Evolutionary conservation across 2,888 invertebrate genomes (phyloP), one percentile per base, ranked within the genome.

Genomic region (Apotomis capreana): DNA sequence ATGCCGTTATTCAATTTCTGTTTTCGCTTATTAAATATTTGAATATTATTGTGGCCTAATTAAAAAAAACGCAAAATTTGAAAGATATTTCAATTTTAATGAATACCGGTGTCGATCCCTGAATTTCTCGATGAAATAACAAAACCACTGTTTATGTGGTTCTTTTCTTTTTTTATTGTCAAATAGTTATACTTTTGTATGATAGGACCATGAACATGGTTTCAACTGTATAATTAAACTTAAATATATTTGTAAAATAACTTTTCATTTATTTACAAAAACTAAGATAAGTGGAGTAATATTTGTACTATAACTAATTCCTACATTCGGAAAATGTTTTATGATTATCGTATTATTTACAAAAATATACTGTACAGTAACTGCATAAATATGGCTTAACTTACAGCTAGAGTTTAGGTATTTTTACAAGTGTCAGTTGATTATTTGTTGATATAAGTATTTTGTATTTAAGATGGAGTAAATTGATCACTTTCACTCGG

Each of bases 301-400:
- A 68, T 68, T 80, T 80, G 76, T 79, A 81, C 80, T 77, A 78
- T 65, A 55, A 74, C 78, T 78, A 77, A 8, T 58, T 76, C 57
- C 64, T 75, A 75, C 64, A 76, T 73, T 26, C 67, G 71, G 58
- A 73, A 63, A 40, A 54, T 57, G 44, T 69, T 52, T 57, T 49
- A n/a, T 64, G 63, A 13, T 60, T 69, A 15, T 15, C 46, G 4
- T 40, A n/a, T 58, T 74, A 70, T 67, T 70, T 67, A 70, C 67
- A 74, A 57, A 51, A 52, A 67, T 62, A 37, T 61, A 61, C 65
- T 62, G 36, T 65, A 74, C 60, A 71, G 15, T 46, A 60, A 37
- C 57, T 59, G 49, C 67, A 55, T 70, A 67, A 52, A n/a, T 60
- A 62, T 63, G 59, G 60, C 62, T 62, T 36, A 12, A 49, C 51